phyloP scores from a whole-genome alignment of 2,888 invertebrate genomes.

The Cancer borealis region DNA sequence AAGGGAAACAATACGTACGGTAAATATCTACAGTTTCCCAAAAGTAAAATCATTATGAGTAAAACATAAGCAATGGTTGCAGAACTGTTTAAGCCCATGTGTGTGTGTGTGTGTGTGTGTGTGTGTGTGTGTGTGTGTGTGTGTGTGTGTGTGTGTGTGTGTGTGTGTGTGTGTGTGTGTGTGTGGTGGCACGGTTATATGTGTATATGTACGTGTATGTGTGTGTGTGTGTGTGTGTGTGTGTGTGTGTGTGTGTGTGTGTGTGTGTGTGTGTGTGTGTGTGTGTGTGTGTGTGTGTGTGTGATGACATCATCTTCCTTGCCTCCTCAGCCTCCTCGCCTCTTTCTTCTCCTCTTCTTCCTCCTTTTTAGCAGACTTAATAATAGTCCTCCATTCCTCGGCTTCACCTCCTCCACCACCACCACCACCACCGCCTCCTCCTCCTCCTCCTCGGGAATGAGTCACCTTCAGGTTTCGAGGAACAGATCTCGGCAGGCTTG shows the following conservation, averaged over 20 bases:
- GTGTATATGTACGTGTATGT: constrained; percentile 44
- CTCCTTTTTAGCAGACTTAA: background rate
- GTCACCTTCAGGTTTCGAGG: background rate
- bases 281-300: background rate
- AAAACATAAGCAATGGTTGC: background rate
- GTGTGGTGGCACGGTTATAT: constrained; percentile 44
- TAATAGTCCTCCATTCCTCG: background rate
- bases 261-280: background rate
- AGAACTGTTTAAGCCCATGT: too few relatives aligned
- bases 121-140: constrained; percentile 31
- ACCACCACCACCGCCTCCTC: background rate
- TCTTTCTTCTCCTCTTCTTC: background rate
- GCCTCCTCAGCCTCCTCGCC: background rate
- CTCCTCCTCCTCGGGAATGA: background rate
- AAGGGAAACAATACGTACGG: too few relatives aligned
- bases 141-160: constrained; percentile 21
- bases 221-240: constrained; percentile 9
- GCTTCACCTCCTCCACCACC: background rate
- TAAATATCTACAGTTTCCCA: background rate
- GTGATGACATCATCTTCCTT: background rate
- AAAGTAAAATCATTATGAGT: background rate
- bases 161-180: constrained; percentile 59
- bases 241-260: constrained; percentile 54
- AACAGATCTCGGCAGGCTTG: background rate
- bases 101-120: too few relatives aligned